These are phyloP conservation scores for Spongilla lacustris DNA, from an alignment of 37 sponge, comb jelly and placozoan species.

Conservation along the genomic window DNA sequence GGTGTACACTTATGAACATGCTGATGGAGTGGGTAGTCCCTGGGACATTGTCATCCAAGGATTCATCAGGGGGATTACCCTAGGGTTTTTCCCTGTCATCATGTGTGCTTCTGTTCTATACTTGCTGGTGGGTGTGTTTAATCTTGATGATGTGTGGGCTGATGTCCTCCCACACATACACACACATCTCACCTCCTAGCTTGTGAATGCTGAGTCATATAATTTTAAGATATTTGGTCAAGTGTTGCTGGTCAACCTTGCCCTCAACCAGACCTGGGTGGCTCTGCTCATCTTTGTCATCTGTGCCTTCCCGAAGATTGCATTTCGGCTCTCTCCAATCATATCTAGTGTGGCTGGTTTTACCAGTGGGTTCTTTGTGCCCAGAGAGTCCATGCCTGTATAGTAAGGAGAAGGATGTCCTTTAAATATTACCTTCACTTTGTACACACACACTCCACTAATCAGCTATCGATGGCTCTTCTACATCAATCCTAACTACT, in stretches of 20 bases:
- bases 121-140: conserved; percentile 37
- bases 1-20: conserved; percentile 56
- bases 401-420: conserved; percentile 17
- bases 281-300: conserved; percentile 60
- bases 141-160: not conserved
- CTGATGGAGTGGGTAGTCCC: conserved; percentile 63
- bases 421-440: not conserved
- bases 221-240: conserved; percentile 22
- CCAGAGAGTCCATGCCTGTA: conserved; percentile 34
- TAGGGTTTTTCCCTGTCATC: conserved; percentile 58
- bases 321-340: conserved; percentile 62
- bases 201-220: conserved; percentile 16
- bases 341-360: conserved; percentile 70
- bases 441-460: not conserved
- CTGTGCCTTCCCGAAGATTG: conserved; percentile 34
- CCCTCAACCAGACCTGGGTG: conserved; percentile 82
- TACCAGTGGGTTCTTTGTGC: conserved; percentile 80
- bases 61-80: conserved; percentile 60
- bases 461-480: conserved; percentile 68
- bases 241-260: conserved; percentile 51
- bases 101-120: conserved; percentile 63
- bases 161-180: not conserved
- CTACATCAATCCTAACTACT: conserved; percentile 81
- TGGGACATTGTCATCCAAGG: conserved; percentile 71
- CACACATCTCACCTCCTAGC: conserved; percentile 16